Evolutionary conservation across 2,113 vertebrate genomes (phyloP).

Genomic region (Nesogale talazaci): DNA sequence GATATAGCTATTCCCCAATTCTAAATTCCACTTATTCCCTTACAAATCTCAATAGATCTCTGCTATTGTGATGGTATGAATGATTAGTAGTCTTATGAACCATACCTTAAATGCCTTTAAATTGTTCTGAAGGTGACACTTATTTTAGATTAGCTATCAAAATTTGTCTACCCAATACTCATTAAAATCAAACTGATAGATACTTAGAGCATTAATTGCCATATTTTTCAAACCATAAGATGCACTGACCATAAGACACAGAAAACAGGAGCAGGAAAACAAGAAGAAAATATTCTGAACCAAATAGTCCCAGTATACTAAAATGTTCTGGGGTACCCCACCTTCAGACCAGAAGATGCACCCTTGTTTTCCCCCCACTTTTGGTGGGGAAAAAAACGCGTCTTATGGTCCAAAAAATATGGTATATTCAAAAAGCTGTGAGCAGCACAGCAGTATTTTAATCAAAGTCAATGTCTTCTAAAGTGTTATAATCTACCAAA

Average conservation of each 20-base stretch:
- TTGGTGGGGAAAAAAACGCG: too few relatives aligned
- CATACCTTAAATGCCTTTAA: not conserved
- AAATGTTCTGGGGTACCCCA: too few relatives aligned
- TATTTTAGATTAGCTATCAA: not conserved
- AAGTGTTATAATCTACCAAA: not conserved
- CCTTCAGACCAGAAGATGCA: too few relatives aligned
- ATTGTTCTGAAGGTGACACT: not conserved
- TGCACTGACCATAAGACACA: too few relatives aligned
- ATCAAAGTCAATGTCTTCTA: not conserved
- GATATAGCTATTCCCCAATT: not conserved
- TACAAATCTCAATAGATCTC: not conserved
- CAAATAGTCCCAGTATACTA: too few relatives aligned
- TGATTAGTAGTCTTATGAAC: not conserved
- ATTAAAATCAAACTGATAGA: constrained; percentile 28
- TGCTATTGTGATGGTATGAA: not conserved
- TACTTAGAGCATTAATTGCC: not conserved
- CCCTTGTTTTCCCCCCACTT: too few relatives aligned
- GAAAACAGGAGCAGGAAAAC: too few relatives aligned
- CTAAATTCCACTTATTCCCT: not conserved
- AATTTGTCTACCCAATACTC: not conserved
- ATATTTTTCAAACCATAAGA: too few relatives aligned
- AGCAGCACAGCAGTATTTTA: not conserved
- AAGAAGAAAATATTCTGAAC: too few relatives aligned
- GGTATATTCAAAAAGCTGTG: not conserved
- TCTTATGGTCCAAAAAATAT: too few relatives aligned